Evolutionary conservation across 2,113 vertebrate genomes (phyloP).

Genomic region (Bolborhynchus lineola): DNA sequence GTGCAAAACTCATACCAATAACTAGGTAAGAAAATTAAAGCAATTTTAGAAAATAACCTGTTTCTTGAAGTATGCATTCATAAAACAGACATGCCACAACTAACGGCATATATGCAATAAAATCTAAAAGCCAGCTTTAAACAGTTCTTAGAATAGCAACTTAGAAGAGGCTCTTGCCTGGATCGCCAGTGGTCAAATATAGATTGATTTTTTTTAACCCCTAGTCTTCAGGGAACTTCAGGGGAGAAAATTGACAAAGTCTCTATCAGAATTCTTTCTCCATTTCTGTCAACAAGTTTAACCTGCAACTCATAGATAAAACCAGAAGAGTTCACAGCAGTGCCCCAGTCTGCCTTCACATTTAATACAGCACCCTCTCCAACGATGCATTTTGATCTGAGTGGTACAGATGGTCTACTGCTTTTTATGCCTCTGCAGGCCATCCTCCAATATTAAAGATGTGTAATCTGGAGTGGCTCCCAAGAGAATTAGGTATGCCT

Average conservation of each 20-base stretch:
- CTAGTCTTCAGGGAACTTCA: not conserved
- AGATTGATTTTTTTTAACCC: not conserved
- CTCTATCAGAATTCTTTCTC: not conserved
- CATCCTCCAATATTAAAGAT: not conserved
- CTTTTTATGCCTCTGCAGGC: not conserved
- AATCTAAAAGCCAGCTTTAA: constrained; percentile 6
- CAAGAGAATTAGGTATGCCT: not conserved
- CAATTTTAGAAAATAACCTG: constrained; percentile 59
- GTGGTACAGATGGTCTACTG: not conserved
- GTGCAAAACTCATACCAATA: constrained; percentile 4
- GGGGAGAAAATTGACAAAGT: not conserved
- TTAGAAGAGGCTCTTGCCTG: not conserved
- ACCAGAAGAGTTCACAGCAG: not conserved
- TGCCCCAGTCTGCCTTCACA: not conserved
- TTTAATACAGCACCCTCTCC: not conserved
- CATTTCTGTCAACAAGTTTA: not conserved
- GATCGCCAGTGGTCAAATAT: not conserved
- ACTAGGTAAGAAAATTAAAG: constrained; percentile 35
- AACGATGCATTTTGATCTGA: not conserved
- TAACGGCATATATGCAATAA: not conserved
- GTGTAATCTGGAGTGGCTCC: not conserved
- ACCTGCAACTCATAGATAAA: not conserved
- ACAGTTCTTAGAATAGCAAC: not conserved
- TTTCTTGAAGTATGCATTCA: constrained; percentile 23
- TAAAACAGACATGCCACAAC: not conserved